These are phyloP conservation scores for Myopa tessellatipennis DNA, from an alignment of 2,888 invertebrate species.

Conservation along the genomic window DNA sequence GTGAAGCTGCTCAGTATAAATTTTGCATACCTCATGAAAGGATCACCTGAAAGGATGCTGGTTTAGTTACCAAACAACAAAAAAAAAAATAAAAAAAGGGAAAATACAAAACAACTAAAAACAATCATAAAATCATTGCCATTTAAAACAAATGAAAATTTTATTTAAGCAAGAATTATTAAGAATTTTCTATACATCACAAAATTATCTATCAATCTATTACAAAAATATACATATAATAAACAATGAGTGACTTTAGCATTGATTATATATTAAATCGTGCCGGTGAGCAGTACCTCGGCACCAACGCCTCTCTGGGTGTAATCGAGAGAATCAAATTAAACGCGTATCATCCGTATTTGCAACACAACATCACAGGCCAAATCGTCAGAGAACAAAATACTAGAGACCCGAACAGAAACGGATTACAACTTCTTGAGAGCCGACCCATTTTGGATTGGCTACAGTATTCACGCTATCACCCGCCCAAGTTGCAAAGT, in stretches of 20 bases:
- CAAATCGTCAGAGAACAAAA: neutral
- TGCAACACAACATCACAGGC: conserved; percentile 37
- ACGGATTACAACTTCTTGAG: conserved; percentile 45
- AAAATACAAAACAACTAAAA: neutral
- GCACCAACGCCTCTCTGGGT: conserved; percentile 61
- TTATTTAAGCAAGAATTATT: too few relatives aligned
- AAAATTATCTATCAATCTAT: neutral
- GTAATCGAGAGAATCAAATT: conserved; percentile 52
- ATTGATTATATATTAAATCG: conserved; percentile 73
- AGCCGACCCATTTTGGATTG: conserved; percentile 69
- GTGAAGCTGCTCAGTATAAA: conserved; percentile 49
- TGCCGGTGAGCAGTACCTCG: conserved; percentile 68
- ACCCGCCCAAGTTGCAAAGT: conserved; percentile 77
- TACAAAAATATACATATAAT: neutral
- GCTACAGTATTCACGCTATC: conserved; percentile 78
- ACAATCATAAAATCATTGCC: neutral
- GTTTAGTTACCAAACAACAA: too few relatives aligned
- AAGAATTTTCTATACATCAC: too few relatives aligned
- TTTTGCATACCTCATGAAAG: conserved; percentile 41
- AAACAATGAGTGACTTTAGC: conserved; percentile 69
- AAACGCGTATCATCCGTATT: conserved; percentile 46
- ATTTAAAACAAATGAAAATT: too few relatives aligned
- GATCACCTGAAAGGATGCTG: conserved; percentile 41
- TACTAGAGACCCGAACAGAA: conserved; percentile 39
- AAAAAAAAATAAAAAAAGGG: neutral